These are phyloP conservation scores for Halisarca cf. caerulea DNA, from an alignment of 37 sponge, comb jelly and placozoan genomes.

Conservation along the genomic window DNA sequence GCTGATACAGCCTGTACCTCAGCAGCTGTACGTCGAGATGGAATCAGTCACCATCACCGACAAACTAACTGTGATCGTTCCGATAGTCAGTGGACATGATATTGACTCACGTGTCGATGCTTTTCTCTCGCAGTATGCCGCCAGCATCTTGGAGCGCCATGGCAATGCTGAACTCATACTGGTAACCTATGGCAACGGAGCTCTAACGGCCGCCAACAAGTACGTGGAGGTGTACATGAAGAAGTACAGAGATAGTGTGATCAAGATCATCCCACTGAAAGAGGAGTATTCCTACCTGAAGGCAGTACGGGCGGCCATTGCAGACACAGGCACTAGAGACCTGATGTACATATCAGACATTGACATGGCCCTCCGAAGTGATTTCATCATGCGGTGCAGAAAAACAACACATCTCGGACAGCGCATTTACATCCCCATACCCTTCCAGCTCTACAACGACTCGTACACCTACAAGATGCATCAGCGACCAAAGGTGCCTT, in stretches of 20 bases:
- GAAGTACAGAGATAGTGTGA: neutral
- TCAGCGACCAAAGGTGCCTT: neutral
- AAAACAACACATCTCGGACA: neutral
- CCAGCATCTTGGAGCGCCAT: neutral
- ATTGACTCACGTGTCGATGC: neutral
- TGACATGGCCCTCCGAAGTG: neutral
- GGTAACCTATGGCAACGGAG: neutral
- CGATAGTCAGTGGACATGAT: neutral
- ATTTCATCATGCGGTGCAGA: slow-evolving; percentile 20
- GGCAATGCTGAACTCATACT: neutral
- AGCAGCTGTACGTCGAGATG: neutral
- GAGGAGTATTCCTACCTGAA: neutral
- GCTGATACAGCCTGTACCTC: slow-evolving; percentile 14
- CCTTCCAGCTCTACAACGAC: slow-evolving; percentile 13
- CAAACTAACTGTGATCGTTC: neutral
- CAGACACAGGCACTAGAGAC: neutral
- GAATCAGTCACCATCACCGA: neutral
- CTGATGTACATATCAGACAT: slow-evolving; percentile 5
- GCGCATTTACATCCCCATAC: neutral
- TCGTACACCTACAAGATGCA: slow-evolving; percentile 20
- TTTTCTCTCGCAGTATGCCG: neutral
- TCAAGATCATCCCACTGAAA: neutral
- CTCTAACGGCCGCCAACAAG: neutral
- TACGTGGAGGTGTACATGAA: neutral
- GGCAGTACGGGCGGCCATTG: neutral